These are phyloP conservation scores for Drosophila mimica DNA, from an alignment of 2,888 invertebrate genomes.

Conservation along the genomic window DNA sequence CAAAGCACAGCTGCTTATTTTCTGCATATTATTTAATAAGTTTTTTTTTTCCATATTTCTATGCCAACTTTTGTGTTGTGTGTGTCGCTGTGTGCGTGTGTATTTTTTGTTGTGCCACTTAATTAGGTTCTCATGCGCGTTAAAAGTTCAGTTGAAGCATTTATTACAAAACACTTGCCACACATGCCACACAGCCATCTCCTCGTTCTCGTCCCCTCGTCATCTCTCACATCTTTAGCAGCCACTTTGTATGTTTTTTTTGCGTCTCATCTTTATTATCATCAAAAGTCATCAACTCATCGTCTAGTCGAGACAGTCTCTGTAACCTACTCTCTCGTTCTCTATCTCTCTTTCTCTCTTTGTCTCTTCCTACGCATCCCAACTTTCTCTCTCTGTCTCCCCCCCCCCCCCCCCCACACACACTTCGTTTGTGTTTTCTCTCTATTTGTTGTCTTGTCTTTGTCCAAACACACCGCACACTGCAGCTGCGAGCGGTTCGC, in stretches of 20 bases:
- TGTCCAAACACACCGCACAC: conserved; percentile 69
- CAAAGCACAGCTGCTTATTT: conserved; percentile 19
- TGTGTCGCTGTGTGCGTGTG: conserved; percentile 40
- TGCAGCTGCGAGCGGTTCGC: conserved; percentile 73
- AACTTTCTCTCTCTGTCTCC: conserved; percentile 26
- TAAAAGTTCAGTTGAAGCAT: conserved; percentile 69
- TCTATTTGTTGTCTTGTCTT: conserved; percentile 73
- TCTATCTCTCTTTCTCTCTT: conserved; percentile 25
- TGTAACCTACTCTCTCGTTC: conserved; percentile 37
- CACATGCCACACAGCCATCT: conserved; percentile 37
- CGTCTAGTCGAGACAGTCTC: conserved; percentile 38
- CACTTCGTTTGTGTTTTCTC: conserved; percentile 35
- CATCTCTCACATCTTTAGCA: conserved; percentile 26
- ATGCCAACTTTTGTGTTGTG: conserved; percentile 46
- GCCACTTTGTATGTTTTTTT: conserved; percentile 42
- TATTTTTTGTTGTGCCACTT: conserved; percentile 48
- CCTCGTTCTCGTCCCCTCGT: conserved; percentile 26
- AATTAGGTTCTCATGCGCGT: conserved; percentile 83
- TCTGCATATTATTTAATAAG: conserved; percentile 26
- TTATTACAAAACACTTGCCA: conserved; percentile 64
- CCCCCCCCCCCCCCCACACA: conserved; percentile 21
- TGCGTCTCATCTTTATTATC: conserved; percentile 39
- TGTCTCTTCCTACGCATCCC: conserved; percentile 1
- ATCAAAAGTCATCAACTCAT: conserved; percentile 39
- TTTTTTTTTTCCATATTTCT: conserved; percentile 53